Evolutionary conservation across 2,888 invertebrate species (phyloP).

Genomic region (Trachelus troglodyta): DNA sequence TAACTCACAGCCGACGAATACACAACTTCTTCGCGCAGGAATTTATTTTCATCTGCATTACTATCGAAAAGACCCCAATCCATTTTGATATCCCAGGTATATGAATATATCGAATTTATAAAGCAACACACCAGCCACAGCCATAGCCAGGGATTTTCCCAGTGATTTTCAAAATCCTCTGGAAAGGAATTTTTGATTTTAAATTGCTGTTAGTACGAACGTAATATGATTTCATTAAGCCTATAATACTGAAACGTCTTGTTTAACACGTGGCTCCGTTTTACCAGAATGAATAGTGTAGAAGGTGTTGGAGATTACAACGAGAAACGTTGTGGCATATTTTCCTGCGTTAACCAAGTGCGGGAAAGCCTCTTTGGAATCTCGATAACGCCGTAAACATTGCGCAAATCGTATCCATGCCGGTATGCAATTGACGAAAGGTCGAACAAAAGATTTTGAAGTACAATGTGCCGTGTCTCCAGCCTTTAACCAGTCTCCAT

Average conservation of each 20-base stretch:
- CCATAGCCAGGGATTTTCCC: conserved; percentile 88
- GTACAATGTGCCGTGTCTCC: conserved; percentile 76
- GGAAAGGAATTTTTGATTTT: conserved; percentile 13
- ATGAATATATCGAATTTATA: conserved; percentile 92
- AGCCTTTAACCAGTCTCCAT: conserved; percentile 78
- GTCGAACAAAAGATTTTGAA: conserved; percentile 80
- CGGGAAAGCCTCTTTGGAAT: conserved; percentile 92
- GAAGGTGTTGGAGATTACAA: conserved; percentile 86
- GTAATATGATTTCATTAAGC: neutral
- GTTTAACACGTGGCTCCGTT: conserved; percentile 15
- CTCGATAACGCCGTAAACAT: conserved; percentile 93
- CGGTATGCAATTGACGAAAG: conserved; percentile 91
- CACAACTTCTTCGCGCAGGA: conserved; percentile 94
- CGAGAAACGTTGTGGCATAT: conserved; percentile 97
- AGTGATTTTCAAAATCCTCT: conserved; percentile 72
- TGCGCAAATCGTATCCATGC: conserved; percentile 99
- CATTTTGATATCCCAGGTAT: conserved; percentile 98
- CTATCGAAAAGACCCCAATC: conserved; percentile 98
- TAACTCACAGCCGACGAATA: conserved; percentile 87
- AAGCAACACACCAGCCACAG: conserved; percentile 89
- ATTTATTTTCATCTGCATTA: conserved; percentile 90
- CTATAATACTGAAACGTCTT: neutral
- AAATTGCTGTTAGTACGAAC: neutral
- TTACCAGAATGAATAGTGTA: conserved; percentile 75
- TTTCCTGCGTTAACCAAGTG: conserved; percentile 98